Conservation (phyloP, 2,113 vertebrate genomes). For the Syngnathoides biaculeatus region DNA sequence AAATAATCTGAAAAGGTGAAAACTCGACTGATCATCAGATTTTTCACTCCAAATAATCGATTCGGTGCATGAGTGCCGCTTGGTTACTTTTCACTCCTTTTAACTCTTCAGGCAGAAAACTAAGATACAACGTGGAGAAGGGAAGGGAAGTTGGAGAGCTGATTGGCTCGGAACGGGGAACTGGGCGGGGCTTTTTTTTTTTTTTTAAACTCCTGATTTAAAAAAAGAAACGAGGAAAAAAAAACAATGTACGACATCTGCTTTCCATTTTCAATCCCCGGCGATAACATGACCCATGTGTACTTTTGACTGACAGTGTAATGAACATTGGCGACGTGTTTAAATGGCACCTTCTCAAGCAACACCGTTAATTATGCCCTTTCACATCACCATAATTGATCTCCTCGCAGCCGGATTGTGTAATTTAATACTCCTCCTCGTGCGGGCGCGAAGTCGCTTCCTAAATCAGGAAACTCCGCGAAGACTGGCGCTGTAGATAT, state of each 20-base stretch:
- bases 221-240: not conserved
- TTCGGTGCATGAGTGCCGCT: not conserved
- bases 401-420: constrained; percentile 24
- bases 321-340: constrained; percentile 25
- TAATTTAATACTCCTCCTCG: constrained; percentile 35
- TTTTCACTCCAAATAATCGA: too few relatives aligned
- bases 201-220: not conserved
- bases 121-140: too few relatives aligned
- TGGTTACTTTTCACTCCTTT: not conserved
- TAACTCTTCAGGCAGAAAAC: too few relatives aligned
- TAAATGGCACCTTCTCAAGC: constrained; percentile 27
- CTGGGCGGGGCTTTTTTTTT: not conserved
- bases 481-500: not conserved
- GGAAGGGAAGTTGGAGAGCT: too few relatives aligned
- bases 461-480: constrained; percentile 15
- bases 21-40: too few relatives aligned
- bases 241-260: not conserved
- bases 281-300: constrained; percentile 7
- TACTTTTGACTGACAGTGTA: constrained; percentile 34
- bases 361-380: constrained; percentile 30
- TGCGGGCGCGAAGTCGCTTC: not conserved
- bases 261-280: constrained; percentile 2
- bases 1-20: too few relatives aligned
- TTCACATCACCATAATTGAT: constrained; percentile 34
- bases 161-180: not conserved